Evolutionary conservation across 2,888 invertebrate genomes (phyloP).

Genomic region (Mythimna impura): DNA sequence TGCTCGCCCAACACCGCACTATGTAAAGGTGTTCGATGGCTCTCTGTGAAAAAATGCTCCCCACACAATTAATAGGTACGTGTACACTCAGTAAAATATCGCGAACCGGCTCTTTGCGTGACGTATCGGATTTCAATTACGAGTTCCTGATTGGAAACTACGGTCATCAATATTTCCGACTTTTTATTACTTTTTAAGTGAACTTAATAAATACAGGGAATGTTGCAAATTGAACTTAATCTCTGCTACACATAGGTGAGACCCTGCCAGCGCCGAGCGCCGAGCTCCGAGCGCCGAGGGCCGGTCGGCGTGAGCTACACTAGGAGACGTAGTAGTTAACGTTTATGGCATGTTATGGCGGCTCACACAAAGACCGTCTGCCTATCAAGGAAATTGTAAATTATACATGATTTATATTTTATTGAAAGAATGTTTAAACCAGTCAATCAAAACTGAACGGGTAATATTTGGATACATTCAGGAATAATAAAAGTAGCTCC

Average conservation of each 20-base stretch:
- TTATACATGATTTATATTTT: conserved; percentile 55
- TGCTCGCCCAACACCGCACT: conserved; percentile 24
- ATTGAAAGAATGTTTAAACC: conserved; percentile 36
- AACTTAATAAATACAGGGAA: conserved; percentile 47
- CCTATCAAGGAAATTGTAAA: conserved; percentile 47
- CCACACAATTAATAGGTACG: conserved; percentile 72
- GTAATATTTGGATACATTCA: conserved; percentile 21
- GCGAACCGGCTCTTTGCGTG: conserved; percentile 71
- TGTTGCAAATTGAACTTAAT: conserved; percentile 60
- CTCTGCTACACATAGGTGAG: conserved; percentile 29
- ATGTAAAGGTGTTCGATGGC: conserved; percentile 71
- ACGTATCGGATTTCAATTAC: conserved; percentile 74
- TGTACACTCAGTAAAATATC: conserved; percentile 66
- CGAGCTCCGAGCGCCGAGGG: not conserved
- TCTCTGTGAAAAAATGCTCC: conserved; percentile 67
- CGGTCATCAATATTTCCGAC: conserved; percentile 52
- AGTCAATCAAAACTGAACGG: conserved; percentile 34
- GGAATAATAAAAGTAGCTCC: conserved; percentile 19
- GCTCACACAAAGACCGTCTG: conserved; percentile 44
- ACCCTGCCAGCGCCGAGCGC: conserved; percentile 5
- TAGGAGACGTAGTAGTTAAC: conserved; percentile 50
- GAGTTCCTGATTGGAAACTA: conserved; percentile 69
- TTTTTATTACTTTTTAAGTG: conserved; percentile 60
- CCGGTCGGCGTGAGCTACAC: too few relatives aligned
- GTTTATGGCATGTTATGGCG: conserved; percentile 54